Percentiles rank a stretch among this genome's conserved stretches.
Evolutionary conservation across 64 coral and sea anemone genomes (phyloP).

Genomic region (Montipora foliosa): DNA sequence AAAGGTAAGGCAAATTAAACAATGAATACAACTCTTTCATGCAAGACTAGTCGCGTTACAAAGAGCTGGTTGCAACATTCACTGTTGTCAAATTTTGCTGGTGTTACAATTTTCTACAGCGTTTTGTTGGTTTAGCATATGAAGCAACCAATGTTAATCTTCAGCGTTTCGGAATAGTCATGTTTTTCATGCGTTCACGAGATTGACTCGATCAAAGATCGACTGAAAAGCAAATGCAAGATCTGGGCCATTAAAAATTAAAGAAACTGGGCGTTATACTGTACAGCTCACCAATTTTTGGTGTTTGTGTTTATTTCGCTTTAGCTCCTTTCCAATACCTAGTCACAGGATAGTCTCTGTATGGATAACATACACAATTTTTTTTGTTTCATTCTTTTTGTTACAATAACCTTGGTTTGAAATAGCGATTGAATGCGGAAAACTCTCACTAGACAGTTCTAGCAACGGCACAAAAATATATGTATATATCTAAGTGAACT

Average conservation of each 20-base stretch:
- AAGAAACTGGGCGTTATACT: constrained; percentile 39
- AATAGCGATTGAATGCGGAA: no score
- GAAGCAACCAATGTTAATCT: not conserved
- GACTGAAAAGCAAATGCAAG: constrained; percentile 1
- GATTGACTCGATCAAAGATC: constrained; percentile 44
- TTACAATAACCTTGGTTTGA: no score
- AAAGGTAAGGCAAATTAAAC: constrained; percentile 32
- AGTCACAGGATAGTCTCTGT: not conserved
- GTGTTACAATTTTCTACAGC: not conserved
- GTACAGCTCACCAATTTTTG: not conserved
- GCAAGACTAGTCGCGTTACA: not conserved
- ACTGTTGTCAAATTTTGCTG: not conserved
- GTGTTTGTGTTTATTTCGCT: not conserved
- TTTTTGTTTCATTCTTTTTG: not conserved
- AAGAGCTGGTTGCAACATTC: constrained; percentile 8
- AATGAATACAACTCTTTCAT: constrained; percentile 29
- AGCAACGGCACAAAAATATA: no score
- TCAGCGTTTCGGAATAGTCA: not conserved
- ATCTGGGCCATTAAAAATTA: constrained; percentile 47
- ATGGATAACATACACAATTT: not conserved
- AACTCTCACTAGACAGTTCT: no score
- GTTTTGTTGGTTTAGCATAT: not conserved
- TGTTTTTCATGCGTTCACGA: not conserved
- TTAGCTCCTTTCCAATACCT: not conserved
- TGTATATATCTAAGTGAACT: no score